Percentiles rank a stretch among this genome's conserved stretches.
phyloP scores from a whole-genome alignment of 1,140 invertebrate genomes.

The Marisa cornuarietis region DNA sequence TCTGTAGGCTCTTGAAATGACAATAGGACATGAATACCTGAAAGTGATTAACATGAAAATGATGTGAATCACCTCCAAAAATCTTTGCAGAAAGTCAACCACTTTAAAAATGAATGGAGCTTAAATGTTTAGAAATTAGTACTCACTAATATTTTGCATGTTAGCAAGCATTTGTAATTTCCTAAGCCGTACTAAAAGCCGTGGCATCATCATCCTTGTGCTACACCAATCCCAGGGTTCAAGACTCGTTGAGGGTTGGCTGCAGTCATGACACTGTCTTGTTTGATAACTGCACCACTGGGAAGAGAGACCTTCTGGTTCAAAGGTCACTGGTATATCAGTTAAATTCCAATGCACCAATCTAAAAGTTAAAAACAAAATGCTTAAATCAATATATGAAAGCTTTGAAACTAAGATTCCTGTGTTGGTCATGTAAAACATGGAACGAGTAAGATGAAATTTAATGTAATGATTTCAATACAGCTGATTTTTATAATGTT shows the following conservation, averaged over 20 bases:
- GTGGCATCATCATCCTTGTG: constrained; percentile 34
- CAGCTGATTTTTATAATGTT: no score
- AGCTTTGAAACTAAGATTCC: no score
- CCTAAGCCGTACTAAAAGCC: constrained; percentile 23
- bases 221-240: constrained; percentile 37
- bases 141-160: constrained; percentile 14
- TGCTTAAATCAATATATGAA: no score
- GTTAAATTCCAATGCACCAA: constrained; percentile 13
- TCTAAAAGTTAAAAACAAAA: background rate
- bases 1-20: background rate
- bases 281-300: constrained; percentile 25
- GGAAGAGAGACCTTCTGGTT: constrained; percentile 4
- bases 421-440: no score
- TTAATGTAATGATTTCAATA: no score
- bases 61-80: background rate
- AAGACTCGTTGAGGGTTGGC: background rate
- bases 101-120: background rate
- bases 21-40: background rate
- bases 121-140: background rate
- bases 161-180: constrained; percentile 25
- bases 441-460: no score
- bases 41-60: background rate
- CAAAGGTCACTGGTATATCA: constrained; percentile 10
- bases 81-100: background rate
- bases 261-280: constrained; percentile 27